Conservation (phyloP, 2,888 invertebrate species). For the Idaea biselata region DNA sequence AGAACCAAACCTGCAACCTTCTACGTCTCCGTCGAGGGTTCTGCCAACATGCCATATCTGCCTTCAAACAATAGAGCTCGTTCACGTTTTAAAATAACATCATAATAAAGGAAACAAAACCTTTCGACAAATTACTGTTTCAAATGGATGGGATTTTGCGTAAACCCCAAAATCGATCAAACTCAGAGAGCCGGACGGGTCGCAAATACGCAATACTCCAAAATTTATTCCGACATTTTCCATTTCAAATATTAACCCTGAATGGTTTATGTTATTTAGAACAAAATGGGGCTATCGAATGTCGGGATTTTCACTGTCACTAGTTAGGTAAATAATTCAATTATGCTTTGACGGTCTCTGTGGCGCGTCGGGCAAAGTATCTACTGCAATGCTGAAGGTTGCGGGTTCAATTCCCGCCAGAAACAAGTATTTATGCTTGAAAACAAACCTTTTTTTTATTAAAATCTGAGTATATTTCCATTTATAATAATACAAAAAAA, state of each 20-base stretch:
- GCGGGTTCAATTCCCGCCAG: too few species aligned
- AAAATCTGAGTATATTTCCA: too few species aligned
- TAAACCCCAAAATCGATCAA: constrained; percentile 21
- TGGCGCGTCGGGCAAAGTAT: too few species aligned
- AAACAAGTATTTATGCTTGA: too few species aligned
- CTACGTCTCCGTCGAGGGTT: too few species aligned
- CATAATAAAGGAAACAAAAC: not conserved
- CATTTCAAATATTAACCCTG: constrained; percentile 4
- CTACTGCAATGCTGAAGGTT: too few species aligned
- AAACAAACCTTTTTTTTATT: not conserved
- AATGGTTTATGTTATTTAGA: constrained; percentile 1
- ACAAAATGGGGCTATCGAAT: not conserved
- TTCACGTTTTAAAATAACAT: not conserved
- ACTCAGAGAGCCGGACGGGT: constrained; percentile 10
- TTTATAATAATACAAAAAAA: too few species aligned
- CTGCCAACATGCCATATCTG: too few species aligned
- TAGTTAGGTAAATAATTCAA: not conserved
- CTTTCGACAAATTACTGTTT: constrained; percentile 17
- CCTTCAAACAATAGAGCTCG: not conserved
- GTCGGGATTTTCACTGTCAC: not conserved
- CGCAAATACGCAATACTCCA: constrained; percentile 14
- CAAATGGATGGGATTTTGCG: constrained; percentile 15
- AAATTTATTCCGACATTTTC: constrained; percentile 2
- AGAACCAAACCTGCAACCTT: too few species aligned
- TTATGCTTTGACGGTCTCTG: not conserved